Percentiles rank a stretch among this genome's conserved stretches.
Evolutionary conservation across 1,140 invertebrate genomes (phyloP).

Genomic region (Hyles vespertilio): DNA sequence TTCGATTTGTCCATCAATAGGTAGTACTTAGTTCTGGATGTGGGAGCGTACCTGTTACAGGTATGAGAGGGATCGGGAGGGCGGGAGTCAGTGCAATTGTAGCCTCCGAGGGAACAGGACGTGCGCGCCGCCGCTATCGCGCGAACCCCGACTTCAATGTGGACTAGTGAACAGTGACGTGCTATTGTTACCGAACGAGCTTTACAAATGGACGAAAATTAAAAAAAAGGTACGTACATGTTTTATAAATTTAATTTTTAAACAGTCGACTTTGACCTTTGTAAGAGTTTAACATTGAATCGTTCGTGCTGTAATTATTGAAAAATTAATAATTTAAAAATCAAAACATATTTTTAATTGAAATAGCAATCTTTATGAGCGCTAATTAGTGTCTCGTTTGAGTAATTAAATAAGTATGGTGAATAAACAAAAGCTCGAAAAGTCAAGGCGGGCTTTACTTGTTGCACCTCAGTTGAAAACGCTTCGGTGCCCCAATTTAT

Average conservation of each 20-base stretch:
- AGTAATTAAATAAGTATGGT: constrained; percentile 9
- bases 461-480: constrained; percentile 27
- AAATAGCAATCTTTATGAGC: too few species aligned
- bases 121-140: constrained; percentile 35
- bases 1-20: constrained; percentile 66
- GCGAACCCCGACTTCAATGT: constrained; percentile 26
- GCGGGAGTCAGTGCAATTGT: constrained; percentile 51
- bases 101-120: constrained; percentile 21
- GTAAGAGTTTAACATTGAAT: too few species aligned
- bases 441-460: constrained; percentile 32
- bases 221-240: constrained; percentile 6
- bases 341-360: neutral
- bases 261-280: constrained; percentile 5
- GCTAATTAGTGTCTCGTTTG: neutral
- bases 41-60: constrained; percentile 56
- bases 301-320: neutral
- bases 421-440: constrained; percentile 21
- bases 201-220: neutral
- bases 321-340: neutral
- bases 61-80: constrained; percentile 46
- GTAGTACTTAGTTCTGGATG: constrained; percentile 60
- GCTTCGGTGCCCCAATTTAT: too few species aligned
- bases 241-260: neutral
- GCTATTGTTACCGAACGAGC: constrained; percentile 7
- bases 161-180: constrained; percentile 36